Conservation (phyloP, 2,888 invertebrate genomes). For the Drosophila vallismaia region DNA sequence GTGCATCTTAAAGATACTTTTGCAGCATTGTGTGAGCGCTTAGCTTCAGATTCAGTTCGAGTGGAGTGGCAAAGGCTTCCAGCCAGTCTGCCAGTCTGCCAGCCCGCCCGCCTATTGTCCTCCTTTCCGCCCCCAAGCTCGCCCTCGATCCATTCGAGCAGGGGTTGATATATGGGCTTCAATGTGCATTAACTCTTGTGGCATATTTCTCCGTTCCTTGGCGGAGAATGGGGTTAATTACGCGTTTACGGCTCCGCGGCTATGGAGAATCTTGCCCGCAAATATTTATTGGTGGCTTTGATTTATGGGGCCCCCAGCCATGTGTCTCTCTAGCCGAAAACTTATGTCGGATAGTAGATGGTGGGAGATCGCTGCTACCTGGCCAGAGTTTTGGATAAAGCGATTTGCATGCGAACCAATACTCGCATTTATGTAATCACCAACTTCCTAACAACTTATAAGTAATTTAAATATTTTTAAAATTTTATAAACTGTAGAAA, state of each 20-base stretch:
- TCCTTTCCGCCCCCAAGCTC: not conserved
- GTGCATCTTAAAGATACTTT: conserved; percentile 80
- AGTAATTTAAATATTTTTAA: conserved; percentile 71
- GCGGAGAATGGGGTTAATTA: conserved; percentile 69
- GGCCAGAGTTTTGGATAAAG: conserved; percentile 1
- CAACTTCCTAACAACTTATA: conserved; percentile 59
- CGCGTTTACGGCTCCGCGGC: conserved; percentile 57
- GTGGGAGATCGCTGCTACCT: conserved; percentile 17
- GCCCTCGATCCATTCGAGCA: conserved; percentile 20
- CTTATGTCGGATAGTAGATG: conserved; percentile 9
- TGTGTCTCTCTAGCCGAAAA: conserved; percentile 31
- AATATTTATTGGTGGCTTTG: conserved; percentile 71
- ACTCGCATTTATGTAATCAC: conserved; percentile 44
- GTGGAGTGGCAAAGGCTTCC: conserved; percentile 36
- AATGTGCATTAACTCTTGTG: conserved; percentile 69
- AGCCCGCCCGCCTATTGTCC: conserved; percentile 61
- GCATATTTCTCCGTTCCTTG: conserved; percentile 45
- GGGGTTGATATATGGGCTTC: conserved; percentile 75
- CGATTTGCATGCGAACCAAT: conserved; percentile 34
- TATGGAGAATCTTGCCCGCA: conserved; percentile 31
- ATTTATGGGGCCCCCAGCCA: conserved; percentile 57
- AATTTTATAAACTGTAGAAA: conserved; percentile 43
- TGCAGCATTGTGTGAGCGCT: conserved; percentile 58
- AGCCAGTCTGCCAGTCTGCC: conserved; percentile 4
- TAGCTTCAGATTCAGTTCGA: conserved; percentile 31